Percentiles rank a stretch among this genome's conserved stretches.
phyloP scores from a whole-genome alignment of 2,797 vertebrate genomes.

The Moxostoma hubbsi region DNA sequence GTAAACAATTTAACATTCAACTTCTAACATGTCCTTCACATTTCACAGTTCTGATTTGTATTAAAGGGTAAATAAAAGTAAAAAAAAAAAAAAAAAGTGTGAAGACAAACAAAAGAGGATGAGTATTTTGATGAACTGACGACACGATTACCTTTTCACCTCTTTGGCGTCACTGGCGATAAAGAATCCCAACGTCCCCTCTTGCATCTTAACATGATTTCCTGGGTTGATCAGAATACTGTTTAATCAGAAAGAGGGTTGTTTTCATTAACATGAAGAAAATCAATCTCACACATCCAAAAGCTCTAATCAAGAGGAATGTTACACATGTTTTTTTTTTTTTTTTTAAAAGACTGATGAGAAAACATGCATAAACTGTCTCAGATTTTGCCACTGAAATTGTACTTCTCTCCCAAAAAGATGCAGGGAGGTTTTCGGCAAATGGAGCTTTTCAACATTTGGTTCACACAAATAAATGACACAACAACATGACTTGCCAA shows the following conservation, averaged over 20 bases:
- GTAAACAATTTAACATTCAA: constrained; percentile 74
- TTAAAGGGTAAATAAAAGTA: not conserved
- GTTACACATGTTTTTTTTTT: constrained; percentile 68
- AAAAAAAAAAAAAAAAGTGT: not conserved
- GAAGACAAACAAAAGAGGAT: not conserved
- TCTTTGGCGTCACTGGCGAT: constrained; percentile 99
- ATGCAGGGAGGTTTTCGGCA: not conserved
- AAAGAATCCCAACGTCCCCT: constrained; percentile 99
- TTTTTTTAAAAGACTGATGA: constrained; percentile 50
- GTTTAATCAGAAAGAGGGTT: constrained; percentile 74
- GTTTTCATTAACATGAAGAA: constrained; percentile 60
- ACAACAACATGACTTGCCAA: constrained; percentile 56
- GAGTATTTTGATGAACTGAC: not conserved
- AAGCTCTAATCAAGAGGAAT: constrained; percentile 85
- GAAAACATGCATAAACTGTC: constrained; percentile 44
- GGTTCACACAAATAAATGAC: constrained; percentile 65
- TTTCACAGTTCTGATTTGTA: constrained; percentile 28
- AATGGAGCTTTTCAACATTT: constrained; percentile 17
- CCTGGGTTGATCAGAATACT: constrained; percentile 99
- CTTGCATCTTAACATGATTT: constrained; percentile 98
- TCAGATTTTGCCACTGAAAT: constrained; percentile 28
- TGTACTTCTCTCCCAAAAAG: not conserved
- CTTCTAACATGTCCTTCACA: constrained; percentile 59
- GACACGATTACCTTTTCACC: constrained; percentile 91
- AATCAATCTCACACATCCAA: constrained; percentile 61